These are phyloP conservation scores for Elaphurus davidianus DNA, from an alignment of 2,113 vertebrate species.

Conservation along the genomic window DNA sequence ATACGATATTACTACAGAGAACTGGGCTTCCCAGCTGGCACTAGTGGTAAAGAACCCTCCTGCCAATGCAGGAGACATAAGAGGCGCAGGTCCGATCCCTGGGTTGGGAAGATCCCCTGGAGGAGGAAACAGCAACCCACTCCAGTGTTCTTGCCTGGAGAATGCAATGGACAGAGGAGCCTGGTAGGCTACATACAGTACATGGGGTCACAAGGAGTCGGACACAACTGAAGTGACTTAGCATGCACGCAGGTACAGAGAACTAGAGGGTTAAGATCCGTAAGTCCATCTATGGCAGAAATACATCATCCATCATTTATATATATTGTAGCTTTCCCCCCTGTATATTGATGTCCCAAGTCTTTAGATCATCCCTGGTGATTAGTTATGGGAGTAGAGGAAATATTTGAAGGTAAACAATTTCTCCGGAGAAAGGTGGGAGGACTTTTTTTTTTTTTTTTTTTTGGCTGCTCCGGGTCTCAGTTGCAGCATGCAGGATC, in stretches of 20 bases:
- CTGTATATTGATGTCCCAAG: neutral
- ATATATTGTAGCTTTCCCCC: too few relatives aligned
- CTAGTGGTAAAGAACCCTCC: neutral
- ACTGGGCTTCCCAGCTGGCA: neutral
- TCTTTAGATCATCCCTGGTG: neutral
- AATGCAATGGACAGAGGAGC: neutral
- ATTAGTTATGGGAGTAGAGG: neutral
- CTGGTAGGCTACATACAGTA: neutral
- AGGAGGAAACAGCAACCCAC: neutral
- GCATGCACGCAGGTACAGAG: neutral
- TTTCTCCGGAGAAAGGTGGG: neutral
- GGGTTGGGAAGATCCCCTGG: neutral
- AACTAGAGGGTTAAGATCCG: neutral
- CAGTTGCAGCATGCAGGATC: neutral
- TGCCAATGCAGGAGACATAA: neutral
- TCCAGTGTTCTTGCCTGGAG: neutral
- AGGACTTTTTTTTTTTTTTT: neutral
- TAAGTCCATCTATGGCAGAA: neutral
- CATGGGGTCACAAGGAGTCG: neutral
- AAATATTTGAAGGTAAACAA: neutral
- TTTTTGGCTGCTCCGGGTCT: neutral
- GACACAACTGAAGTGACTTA: neutral
- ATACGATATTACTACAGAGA: neutral
- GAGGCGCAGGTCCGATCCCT: neutral
- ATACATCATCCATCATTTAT: neutral